Conservation (phyloP, 2,797 vertebrate genomes). For the Petrocephalus sullivani region DNA sequence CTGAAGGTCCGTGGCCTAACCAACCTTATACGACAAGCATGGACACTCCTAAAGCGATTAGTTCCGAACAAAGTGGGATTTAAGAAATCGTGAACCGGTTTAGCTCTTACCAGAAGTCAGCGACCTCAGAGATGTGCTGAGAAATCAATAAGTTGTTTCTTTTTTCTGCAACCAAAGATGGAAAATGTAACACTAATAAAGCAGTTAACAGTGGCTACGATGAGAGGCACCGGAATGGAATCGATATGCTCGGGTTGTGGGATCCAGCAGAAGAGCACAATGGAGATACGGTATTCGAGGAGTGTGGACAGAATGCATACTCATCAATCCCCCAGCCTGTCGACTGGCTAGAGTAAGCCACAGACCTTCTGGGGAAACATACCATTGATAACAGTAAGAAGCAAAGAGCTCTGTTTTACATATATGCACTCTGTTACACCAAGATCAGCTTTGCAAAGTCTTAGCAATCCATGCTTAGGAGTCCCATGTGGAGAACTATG, state of each 20-base stretch:
- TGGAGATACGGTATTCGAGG: neutral
- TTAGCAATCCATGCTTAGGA: neutral
- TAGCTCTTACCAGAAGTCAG: neutral
- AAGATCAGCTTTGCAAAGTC: neutral
- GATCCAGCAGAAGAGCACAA: neutral
- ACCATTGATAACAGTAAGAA: neutral
- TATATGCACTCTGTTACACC: neutral
- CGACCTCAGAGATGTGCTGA: constrained; percentile 4
- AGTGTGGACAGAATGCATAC: neutral
- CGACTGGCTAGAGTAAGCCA: neutral
- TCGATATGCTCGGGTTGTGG: neutral
- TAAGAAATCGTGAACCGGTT: constrained; percentile 22
- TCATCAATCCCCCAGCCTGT: neutral
- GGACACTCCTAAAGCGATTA: neutral
- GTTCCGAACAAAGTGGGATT: constrained; percentile 21
- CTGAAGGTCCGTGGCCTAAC: constrained; percentile 27
- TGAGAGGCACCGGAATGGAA: neutral
- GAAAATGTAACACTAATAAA: constrained; percentile 19
- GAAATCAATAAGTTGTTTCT: constrained; percentile 23
- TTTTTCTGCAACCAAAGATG: neutral
- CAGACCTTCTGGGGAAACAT: constrained; percentile 20
- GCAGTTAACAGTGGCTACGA: neutral
- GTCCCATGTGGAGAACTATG: neutral
- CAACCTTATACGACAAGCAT: constrained; percentile 20
- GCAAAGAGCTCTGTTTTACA: neutral